Percentiles rank a stretch among this genome's conserved stretches.
Conservation (phyloP, 2,113 vertebrate genomes). For the Falco punctatus region DNA sequence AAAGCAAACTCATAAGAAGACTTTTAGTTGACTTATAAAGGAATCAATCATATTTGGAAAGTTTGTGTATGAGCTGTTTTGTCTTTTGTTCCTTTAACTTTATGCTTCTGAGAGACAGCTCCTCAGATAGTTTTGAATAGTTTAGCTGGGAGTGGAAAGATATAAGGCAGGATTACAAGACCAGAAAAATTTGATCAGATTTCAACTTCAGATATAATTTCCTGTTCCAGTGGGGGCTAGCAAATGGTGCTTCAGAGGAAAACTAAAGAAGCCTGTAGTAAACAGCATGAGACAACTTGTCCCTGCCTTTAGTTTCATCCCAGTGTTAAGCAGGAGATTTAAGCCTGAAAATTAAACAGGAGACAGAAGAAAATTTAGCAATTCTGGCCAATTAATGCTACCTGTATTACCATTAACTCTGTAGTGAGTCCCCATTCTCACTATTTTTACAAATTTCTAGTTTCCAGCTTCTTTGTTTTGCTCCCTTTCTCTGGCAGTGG, state of each 20-base stretch:
- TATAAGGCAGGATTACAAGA: background rate
- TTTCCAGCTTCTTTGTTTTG: background rate
- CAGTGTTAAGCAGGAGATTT: background rate
- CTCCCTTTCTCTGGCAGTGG: background rate
- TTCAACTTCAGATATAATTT: background rate
- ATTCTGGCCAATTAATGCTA: background rate
- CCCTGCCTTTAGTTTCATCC: background rate
- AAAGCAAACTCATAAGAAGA: conserved; percentile 55
- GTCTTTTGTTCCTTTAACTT: conserved; percentile 29
- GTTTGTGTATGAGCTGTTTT: conserved; percentile 1
- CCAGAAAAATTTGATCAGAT: background rate
- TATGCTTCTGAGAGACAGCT: background rate
- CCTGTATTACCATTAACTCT: background rate
- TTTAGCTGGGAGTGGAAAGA: background rate
- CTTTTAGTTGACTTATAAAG: conserved; percentile 41
- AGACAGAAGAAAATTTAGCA: background rate
- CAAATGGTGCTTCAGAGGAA: background rate
- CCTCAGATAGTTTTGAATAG: background rate
- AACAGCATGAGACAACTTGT: background rate
- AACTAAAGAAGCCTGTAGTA: background rate
- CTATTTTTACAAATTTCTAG: background rate
- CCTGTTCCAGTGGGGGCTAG: background rate
- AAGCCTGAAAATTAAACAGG: background rate
- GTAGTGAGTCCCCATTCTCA: background rate
- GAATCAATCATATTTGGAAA: conserved; percentile 59